Evolutionary conservation across 2,888 invertebrate genomes (phyloP).

Genomic region (Perithous albicinctus): DNA sequence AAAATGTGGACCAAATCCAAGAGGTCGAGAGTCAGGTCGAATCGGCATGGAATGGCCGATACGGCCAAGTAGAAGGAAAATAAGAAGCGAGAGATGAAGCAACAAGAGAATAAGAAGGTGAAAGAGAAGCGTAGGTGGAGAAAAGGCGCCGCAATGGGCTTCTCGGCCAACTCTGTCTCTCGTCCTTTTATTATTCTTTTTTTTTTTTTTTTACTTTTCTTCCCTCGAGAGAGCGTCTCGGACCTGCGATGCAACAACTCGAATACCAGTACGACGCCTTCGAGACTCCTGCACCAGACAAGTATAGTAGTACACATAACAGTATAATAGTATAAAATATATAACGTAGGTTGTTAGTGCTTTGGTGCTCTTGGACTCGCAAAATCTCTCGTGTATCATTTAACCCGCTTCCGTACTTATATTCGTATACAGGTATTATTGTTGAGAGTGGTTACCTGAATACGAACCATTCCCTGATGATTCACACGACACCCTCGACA

Average conservation of each 20-base stretch:
- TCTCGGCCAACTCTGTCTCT: conserved; percentile 10
- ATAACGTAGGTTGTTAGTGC: background rate
- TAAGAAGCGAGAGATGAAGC: conserved; percentile 45
- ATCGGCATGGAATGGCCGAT: too few relatives aligned
- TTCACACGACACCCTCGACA: conserved; percentile 4
- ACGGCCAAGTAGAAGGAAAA: conserved; percentile 40
- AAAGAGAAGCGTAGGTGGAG: conserved; percentile 48
- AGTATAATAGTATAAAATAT: conserved; percentile 8
- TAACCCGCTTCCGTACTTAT: background rate
- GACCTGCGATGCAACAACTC: conserved; percentile 57
- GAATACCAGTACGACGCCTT: conserved; percentile 61
- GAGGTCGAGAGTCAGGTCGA: too few relatives aligned
- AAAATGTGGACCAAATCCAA: too few relatives aligned
- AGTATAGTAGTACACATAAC: background rate
- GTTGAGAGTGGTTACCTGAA: background rate
- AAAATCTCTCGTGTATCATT: conserved; percentile 33
- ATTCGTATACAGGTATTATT: background rate
- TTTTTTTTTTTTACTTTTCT: background rate
- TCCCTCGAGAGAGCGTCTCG: conserved; percentile 23
- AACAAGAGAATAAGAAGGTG: conserved; percentile 55
- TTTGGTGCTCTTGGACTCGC: conserved; percentile 13
- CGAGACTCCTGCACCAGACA: conserved; percentile 31
- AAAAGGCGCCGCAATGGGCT: conserved; percentile 25
- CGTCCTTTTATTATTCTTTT: too few relatives aligned
- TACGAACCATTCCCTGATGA: conserved; percentile 14